These are phyloP conservation scores for Rhyacophila evoluta DNA, from an alignment of 2,888 invertebrate species.

Conservation along the genomic window DNA sequence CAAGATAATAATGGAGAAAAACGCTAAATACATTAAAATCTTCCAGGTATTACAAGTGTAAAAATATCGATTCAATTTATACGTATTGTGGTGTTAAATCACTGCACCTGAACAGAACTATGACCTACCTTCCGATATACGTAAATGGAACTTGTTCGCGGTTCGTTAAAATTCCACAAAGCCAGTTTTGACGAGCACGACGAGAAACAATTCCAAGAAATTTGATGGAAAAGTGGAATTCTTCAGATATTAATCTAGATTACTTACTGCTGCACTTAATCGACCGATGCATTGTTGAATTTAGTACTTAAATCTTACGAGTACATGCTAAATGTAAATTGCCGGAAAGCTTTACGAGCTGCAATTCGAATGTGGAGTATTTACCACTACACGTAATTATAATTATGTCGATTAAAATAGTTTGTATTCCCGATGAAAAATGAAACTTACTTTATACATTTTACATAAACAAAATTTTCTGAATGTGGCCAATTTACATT, in stretches of 20 bases:
- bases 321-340: not conserved
- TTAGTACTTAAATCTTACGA: not conserved
- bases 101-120: not conserved
- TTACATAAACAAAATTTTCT: too few species aligned
- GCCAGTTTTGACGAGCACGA: conserved; percentile 12
- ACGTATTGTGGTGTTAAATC: not conserved
- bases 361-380: too few species aligned
- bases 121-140: not conserved
- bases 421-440: too few species aligned
- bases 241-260: conserved; percentile 11
- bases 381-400: too few species aligned
- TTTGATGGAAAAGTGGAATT: conserved; percentile 13
- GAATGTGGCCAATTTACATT: too few species aligned
- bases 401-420: too few species aligned
- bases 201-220: conserved; percentile 24
- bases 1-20: too few species aligned
- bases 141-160: not conserved
- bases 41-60: too few species aligned
- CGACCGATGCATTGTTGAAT: not conserved
- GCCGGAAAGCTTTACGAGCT: too few species aligned
- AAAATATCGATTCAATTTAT: not conserved
- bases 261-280: not conserved
- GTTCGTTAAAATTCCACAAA: conserved; percentile 24
- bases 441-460: too few species aligned
- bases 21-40: too few species aligned